Evolutionary conservation across 2,113 vertebrate genomes (phyloP), one percentile per base, ranked within the genome.

Genomic region (Dunckerocampus dactyliophorus): DNA sequence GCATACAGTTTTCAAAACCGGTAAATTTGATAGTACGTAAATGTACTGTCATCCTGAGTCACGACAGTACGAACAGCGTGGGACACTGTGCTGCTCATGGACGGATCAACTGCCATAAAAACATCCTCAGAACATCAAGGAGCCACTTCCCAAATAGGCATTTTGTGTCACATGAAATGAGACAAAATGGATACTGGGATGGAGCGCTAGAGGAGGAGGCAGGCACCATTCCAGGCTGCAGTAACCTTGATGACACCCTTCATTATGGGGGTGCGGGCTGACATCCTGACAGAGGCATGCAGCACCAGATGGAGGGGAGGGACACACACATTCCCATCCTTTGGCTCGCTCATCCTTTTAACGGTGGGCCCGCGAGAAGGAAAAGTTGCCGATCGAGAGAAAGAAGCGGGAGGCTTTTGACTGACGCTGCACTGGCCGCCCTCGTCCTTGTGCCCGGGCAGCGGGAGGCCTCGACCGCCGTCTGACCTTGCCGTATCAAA

Each of bases 221-320:
- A 74, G 86, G 85, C 84, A 79, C 24, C 73, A 56, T 63, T 89
- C 82, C 85, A 87, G 76, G 72, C 78, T 73, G 72, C 82, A 74
- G 84, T 89, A 89, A 90, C 89, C 87, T 92, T 88, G 85, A 89
- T 88, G 88, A 90, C 88, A 89, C 81, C 88, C 85, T 89, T 90
- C 88, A 91, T 90, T 89, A 89, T 82, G 74, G 74, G 54, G 82
- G 78, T 85, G 82, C 81, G 71, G 80, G 80, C 81, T 87, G 89
- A 91, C 84, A 82, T 84, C 82, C 85, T 89, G 87, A 89, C 86
- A 85, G 86, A 81, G 71, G 75, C 80, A 75, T 81, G 83, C 70
- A 22, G 79, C 81, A 89, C 83, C 91, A 91, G 90, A 92, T 91
- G 90, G 91, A 88, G 82, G 75, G 88, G 88, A 89, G 89, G 88